Evolutionary conservation across 2,113 vertebrate genomes (phyloP), one percentile per base, ranked within the genome.

Genomic region (Paracanthobrama guichenoti): DNA sequence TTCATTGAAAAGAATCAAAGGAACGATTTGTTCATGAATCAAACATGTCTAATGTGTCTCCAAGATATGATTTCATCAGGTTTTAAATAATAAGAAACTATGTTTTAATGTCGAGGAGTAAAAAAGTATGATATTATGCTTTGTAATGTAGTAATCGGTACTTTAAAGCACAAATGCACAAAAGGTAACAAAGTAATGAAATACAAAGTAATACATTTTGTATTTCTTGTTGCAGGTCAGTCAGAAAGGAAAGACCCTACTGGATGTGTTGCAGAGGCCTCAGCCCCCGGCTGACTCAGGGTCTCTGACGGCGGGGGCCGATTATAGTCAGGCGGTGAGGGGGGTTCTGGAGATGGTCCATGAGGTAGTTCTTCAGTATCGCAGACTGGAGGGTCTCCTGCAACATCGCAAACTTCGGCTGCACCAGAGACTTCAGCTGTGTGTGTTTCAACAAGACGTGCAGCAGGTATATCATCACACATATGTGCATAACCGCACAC

Each of bases 381-480:
- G 96, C 62, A 95, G 96, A 64, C 95, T 99, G 0, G 98, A 99
- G 86, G 96, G 96, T 86, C 96, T 97, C 86, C 98, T 97, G 96
- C 97, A 99, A 80, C 97, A 98, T 89, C 95, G 96, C 42, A 99
- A 99, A 55, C 96, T 99, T 84, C 96, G 98, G 84, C 95, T 99
- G 60, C 98, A 99, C 87, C 98, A 99, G 93, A 94, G 98, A 84
- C 94, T 99, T 85, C 98, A 99, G 92, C 95, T 99, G 79, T 98
- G 97, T 1, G 98, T 99, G 85, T 99, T 99, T 88, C 97, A 99
- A 84, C 98, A 99, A 91, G 98, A 99, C 0, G 98, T 99, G 8
- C 96, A 97, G 92, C 98, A 99, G 98, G 98, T 99, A 84, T 0
- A 44, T 35, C 66, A 44, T 35, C 66, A 73, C n/a, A 62, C 2